Conservation (phyloP, 2,113 vertebrate genomes). For the Neodon shergylaensis region DNA sequence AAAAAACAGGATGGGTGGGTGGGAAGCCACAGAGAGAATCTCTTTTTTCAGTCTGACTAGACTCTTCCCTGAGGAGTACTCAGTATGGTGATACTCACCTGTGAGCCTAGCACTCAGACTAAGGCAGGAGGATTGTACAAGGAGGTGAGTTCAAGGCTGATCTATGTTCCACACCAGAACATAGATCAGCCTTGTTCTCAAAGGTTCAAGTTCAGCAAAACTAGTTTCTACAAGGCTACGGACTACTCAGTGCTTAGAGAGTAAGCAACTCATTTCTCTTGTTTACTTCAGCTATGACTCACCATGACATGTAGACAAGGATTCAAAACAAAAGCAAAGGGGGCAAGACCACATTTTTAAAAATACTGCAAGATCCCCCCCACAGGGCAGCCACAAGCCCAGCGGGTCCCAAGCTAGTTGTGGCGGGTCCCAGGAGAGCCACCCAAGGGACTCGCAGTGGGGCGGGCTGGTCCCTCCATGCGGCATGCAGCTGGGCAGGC, state of each 20-base stretch:
- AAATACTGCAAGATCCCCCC: too few species aligned
- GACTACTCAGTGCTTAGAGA: conserved; percentile 8
- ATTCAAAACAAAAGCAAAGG: not conserved
- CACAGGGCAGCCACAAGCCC: too few species aligned
- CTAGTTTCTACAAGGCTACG: conserved; percentile 29
- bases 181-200: too few species aligned
- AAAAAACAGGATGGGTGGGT: not conserved
- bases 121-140: not conserved
- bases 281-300: conserved; percentile 37
- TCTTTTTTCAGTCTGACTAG: conserved; percentile 37
- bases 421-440: too few species aligned
- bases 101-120: not conserved
- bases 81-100: not conserved
- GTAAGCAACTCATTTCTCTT: not conserved
- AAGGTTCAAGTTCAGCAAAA: conserved; percentile 22
- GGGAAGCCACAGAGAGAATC: not conserved
- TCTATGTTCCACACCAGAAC: not conserved
- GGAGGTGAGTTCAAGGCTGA: not conserved
- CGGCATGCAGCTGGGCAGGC: too few species aligned
- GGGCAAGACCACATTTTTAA: not conserved
- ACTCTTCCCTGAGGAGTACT: not conserved
- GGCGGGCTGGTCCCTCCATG: too few species aligned
- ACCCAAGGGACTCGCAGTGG: too few species aligned
- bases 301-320: not conserved
- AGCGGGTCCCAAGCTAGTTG: too few species aligned